Evolutionary conservation across 2,888 invertebrate species (phyloP), one percentile per base, ranked within the genome.

Genomic region (Terebella lapidaria): DNA sequence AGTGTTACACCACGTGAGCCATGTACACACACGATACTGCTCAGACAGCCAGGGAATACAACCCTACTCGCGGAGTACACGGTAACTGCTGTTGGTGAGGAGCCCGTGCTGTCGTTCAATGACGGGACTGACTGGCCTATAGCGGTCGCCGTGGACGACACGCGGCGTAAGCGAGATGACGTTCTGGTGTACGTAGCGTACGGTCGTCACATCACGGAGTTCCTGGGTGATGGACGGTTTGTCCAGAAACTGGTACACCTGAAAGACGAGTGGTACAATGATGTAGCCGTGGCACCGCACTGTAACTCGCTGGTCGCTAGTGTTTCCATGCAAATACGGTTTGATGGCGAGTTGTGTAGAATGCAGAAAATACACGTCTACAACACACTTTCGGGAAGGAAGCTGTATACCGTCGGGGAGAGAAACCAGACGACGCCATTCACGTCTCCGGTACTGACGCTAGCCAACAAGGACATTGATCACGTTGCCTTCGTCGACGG

Each of bases 41-140:
- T 15, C 42, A 35, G 10, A 10, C 42, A 35, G n/a, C 10, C 10
- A 15, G 10, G 10, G n/a, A n/a, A 35, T n/a, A n/a, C 10, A 10
- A 15, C 10, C 42, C 42, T 35, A 35, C n/a, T 15, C 42, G 10
- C 10, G n/a, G 42, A 35, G 10, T 35, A 35, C 42, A 35, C 42
- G 49, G n/a, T 49, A 22, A 5, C 5, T 22, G 49, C 22, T 5
- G 24, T n/a, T 5, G 18, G 49, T 10, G 22, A 49, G 5, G 22
- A 49, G 5, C 49, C 49, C 18, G 22, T 22, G 49, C 22, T 49
- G 22, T n/a, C 18, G n/a, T 49, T 49, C 49, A 49, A 49, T 24
- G 49, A 49, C 49, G 49, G 18, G n/a, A n/a, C 49, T 49, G 10
- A 20, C 49, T 49, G 49, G 49, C 49, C 49, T 10, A 5, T 49